Evolutionary conservation across 2,797 vertebrate genomes (phyloP), one percentile per base, ranked within the genome.

Genomic region (Phoxinus dragarum): DNA sequence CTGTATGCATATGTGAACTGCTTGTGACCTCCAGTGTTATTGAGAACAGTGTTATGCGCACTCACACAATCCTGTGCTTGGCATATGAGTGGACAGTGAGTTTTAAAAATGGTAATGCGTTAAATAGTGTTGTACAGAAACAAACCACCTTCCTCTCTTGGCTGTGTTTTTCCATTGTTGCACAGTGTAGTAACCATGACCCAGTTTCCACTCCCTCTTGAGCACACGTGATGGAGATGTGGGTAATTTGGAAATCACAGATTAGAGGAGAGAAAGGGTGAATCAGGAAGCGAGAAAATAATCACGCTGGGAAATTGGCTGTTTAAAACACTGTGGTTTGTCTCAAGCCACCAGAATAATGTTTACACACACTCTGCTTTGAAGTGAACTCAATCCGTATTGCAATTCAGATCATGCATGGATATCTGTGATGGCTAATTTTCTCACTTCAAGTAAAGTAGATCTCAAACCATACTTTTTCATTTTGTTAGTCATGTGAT

Each of bases 201-300:
- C 95, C 93, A 94, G 91, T 95, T 95, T 94, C 90, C 86, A 87
- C 77, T 88, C 88, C 88, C 88, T 80, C 87, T 84, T 87, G 91
- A 76, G 44, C 64, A 87, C 92, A 93, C 88, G 91, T 95, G 93
- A 94, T 89, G 21, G 82, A 86, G 90, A 27, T 92, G 91, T 92
- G 92, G 84, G 89, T 90, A 89, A 92, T 93, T 93, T 92, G 89
- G 90, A 91, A 93, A 91, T 93, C 74, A 66, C 88, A 93, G 93
- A 95, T 95, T 94, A 94, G 90, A 90, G 92, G 82, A 76, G 85
- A 88, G 88, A 40, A 16, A 52, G 38, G 88, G 88, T 90, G 92
- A 91, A 90, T 89, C 69, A 17, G 31, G 66, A 80, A 87, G 75
- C 42, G 40, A 80, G 36, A 77, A 77, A 72, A 66, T 23, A 11